Evolutionary conservation across 2,888 invertebrate genomes (phyloP).

Genomic region (Plagodis pulveraria): DNA sequence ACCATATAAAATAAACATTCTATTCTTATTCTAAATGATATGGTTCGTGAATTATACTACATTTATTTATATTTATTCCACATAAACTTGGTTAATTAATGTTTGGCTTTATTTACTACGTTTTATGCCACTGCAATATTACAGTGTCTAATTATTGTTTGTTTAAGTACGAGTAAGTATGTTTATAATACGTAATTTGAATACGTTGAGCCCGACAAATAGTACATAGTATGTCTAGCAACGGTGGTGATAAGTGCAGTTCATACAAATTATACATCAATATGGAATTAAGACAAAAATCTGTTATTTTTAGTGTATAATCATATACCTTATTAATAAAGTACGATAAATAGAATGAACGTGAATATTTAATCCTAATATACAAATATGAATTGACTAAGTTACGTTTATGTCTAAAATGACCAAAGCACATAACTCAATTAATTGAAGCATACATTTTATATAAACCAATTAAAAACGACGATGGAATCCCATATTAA

Average conservation of each 20-base stretch:
- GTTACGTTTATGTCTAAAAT: conserved; percentile 43
- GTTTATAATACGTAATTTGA: too few relatives aligned
- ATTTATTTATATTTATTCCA: conserved; percentile 17
- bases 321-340: too few relatives aligned
- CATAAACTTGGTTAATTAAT: neutral
- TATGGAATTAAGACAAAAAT: too few relatives aligned
- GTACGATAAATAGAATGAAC: too few relatives aligned
- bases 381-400: conserved; percentile 58
- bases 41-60: conserved; percentile 61
- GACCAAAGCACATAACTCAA: neutral
- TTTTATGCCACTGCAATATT: neutral
- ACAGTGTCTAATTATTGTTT: too few relatives aligned
- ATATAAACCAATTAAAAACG: conserved; percentile 1
- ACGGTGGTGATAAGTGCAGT: too few relatives aligned
- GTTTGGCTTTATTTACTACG: too few relatives aligned
- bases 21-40: conserved; percentile 72
- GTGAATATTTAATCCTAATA: conserved; percentile 4
- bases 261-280: too few relatives aligned
- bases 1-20: conserved; percentile 29
- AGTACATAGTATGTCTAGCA: too few relatives aligned
- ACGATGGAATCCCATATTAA: conserved; percentile 11
- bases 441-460: conserved; percentile 9
- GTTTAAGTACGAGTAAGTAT: too few relatives aligned
- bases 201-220: too few relatives aligned
- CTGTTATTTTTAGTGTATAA: too few relatives aligned